Percentiles rank a stretch among this genome's conserved stretches.
These are phyloP conservation scores for Bicyclus anynana DNA, from an alignment of 1,140 invertebrate species.

Conservation along the genomic window DNA sequence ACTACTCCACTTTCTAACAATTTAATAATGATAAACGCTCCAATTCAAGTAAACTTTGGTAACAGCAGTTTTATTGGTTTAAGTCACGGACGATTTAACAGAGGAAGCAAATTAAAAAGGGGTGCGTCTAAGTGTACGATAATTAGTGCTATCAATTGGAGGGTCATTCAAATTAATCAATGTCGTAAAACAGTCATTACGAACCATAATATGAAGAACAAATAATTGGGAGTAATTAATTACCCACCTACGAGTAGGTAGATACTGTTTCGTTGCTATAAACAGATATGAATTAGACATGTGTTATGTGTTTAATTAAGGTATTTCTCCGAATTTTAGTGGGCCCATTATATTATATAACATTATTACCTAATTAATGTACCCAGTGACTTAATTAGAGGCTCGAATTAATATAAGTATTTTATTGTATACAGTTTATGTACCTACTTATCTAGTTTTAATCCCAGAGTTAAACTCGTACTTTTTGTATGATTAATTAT, in stretches of 20 bases:
- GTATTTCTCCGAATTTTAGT: conserved; percentile 9
- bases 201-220: conserved; percentile 2
- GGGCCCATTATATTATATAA: too few relatives aligned
- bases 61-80: conserved; percentile 36
- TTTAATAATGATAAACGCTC: conserved; percentile 11
- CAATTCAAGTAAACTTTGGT: conserved; percentile 12
- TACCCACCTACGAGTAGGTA: too few relatives aligned
- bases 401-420: too few relatives aligned
- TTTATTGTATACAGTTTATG: too few relatives aligned
- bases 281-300: background rate
- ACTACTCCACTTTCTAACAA: conserved; percentile 4
- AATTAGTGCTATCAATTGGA: conserved; percentile 36
- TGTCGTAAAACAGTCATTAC: conserved; percentile 22
- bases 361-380: too few relatives aligned
- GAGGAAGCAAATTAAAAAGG: conserved; percentile 46
- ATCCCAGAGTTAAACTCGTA: too few relatives aligned
- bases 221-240: conserved; percentile 15
- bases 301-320: background rate
- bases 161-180: conserved; percentile 24
- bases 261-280: background rate
- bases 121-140: conserved; percentile 32
- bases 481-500: too few relatives aligned
- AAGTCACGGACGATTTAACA: conserved; percentile 52
- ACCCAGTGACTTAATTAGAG: too few relatives aligned
- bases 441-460: too few relatives aligned